A percentile compares a stretch with the other conserved stretches of the same genome.
These are phyloP conservation scores for Craterocephalus amniculus DNA, from an alignment of 2,797 vertebrate genomes.

Conservation along the genomic window DNA sequence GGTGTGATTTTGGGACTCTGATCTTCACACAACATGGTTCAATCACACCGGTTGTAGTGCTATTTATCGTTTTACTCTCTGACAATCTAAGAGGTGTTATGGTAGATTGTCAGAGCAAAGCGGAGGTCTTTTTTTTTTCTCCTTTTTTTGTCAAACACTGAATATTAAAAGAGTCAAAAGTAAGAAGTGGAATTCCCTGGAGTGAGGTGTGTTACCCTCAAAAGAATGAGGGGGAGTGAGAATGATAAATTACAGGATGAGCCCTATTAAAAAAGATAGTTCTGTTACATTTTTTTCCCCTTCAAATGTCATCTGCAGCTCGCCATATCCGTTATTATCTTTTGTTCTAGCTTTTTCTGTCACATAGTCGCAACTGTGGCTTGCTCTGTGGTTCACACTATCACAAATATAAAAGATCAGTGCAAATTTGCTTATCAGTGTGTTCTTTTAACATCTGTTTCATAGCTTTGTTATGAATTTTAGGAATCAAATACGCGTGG, in stretches of 20 bases:
- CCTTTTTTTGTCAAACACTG: constrained; percentile 65
- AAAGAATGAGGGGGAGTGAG: constrained; percentile 65
- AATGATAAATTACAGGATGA: constrained; percentile 68
- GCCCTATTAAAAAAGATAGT: constrained; percentile 60
- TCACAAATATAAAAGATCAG: constrained; percentile 64
- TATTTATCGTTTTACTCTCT: constrained; percentile 84
- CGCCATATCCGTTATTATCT: constrained; percentile 60
- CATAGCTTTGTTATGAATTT: constrained; percentile 65
- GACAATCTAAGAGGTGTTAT: constrained; percentile 62
- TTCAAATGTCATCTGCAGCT: constrained; percentile 58
- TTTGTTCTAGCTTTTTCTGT: constrained; percentile 72
- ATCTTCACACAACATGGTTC: constrained; percentile 93
- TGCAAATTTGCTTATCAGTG: constrained; percentile 71
- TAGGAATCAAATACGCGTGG: constrained; percentile 53
- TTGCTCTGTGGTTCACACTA: constrained; percentile 48
- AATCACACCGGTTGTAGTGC: constrained; percentile 87
- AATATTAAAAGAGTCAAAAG: constrained; percentile 74
- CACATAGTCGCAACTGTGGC: constrained; percentile 65
- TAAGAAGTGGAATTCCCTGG: constrained; percentile 76
- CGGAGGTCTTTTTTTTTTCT: constrained; percentile 43
- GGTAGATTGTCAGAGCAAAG: constrained; percentile 54
- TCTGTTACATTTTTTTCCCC: constrained; percentile 31
- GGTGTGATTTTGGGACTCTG: constrained; percentile 95
- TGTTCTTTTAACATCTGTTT: constrained; percentile 68
- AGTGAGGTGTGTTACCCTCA: constrained; percentile 72